These are phyloP conservation scores for Nudaria mundana DNA, from an alignment of 2,888 invertebrate genomes.

Conservation along the genomic window DNA sequence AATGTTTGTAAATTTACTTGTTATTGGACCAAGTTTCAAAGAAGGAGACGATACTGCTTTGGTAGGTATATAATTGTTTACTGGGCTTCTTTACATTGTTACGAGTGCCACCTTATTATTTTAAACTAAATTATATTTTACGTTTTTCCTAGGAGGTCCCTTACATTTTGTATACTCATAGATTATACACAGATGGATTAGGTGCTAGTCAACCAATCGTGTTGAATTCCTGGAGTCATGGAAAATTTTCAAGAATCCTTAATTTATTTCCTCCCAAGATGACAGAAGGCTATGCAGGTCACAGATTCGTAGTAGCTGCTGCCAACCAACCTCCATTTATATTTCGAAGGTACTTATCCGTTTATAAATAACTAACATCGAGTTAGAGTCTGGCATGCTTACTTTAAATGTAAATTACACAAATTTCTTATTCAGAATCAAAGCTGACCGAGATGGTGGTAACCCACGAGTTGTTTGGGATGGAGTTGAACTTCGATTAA, in stretches of 20 bases:
- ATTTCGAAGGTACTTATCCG: slow-evolving; percentile 78
- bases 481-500: slow-evolving; percentile 86
- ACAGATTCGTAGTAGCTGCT: slow-evolving; percentile 85
- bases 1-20: slow-evolving; percentile 85
- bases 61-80: slow-evolving; percentile 55
- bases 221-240: slow-evolving; percentile 86
- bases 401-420: too few relatives aligned
- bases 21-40: slow-evolving; percentile 85
- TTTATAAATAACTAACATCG: background rate
- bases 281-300: slow-evolving; percentile 85
- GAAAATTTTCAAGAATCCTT: slow-evolving; percentile 82
- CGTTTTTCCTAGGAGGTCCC: slow-evolving; percentile 80
- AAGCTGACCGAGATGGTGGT: slow-evolving; percentile 69
- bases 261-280: slow-evolving; percentile 87
- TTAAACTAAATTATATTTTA: slow-evolving; percentile 19
- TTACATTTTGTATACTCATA: slow-evolving; percentile 88
- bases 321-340: slow-evolving; percentile 88
- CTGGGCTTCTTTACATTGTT: background rate
- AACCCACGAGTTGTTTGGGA: slow-evolving; percentile 82
- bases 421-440: slow-evolving; percentile 44
- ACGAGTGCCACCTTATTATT: background rate
- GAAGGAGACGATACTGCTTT: slow-evolving; percentile 61
- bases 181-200: slow-evolving; percentile 86
- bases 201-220: slow-evolving; percentile 85
- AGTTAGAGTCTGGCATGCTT: too few relatives aligned